A percentile compares a stretch with the other conserved stretches of the same genome.
Evolutionary conservation across 2,888 invertebrate species (phyloP).

Genomic region (Folsomia manolachei): DNA sequence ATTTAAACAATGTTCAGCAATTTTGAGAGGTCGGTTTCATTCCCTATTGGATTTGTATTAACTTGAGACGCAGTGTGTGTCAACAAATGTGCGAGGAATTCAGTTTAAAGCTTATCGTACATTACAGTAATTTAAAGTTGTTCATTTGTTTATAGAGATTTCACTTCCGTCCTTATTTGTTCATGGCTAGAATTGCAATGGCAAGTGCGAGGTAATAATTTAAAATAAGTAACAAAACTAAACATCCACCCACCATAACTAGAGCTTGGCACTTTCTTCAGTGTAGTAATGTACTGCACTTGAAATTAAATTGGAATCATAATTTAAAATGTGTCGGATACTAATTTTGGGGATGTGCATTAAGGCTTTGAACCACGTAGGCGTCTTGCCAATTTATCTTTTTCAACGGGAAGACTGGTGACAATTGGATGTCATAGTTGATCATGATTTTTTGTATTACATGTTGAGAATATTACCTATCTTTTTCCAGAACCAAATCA

Average conservation of each 20-base stretch:
- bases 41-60: too few species aligned
- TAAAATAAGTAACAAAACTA: neutral
- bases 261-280: too few species aligned
- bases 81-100: neutral
- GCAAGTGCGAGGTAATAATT: neutral
- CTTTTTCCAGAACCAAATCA: neutral
- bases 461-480: neutral
- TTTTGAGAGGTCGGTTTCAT: neutral
- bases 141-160: neutral
- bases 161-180: constrained; percentile 7
- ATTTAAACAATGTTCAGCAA: neutral
- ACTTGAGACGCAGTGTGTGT: too few species aligned
- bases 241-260: neutral
- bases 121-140: too few species aligned
- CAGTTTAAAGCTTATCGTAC: neutral
- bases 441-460: neutral
- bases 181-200: neutral
- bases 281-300: too few species aligned
- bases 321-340: too few species aligned
- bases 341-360: neutral
- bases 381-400: too few species aligned
- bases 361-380: too few species aligned
- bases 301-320: too few species aligned
- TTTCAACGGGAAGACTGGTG: neutral
- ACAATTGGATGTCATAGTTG: neutral